These are phyloP conservation scores for Siniperca scherzeri DNA, from an alignment of 2,797 vertebrate genomes.

Conservation along the genomic window DNA sequence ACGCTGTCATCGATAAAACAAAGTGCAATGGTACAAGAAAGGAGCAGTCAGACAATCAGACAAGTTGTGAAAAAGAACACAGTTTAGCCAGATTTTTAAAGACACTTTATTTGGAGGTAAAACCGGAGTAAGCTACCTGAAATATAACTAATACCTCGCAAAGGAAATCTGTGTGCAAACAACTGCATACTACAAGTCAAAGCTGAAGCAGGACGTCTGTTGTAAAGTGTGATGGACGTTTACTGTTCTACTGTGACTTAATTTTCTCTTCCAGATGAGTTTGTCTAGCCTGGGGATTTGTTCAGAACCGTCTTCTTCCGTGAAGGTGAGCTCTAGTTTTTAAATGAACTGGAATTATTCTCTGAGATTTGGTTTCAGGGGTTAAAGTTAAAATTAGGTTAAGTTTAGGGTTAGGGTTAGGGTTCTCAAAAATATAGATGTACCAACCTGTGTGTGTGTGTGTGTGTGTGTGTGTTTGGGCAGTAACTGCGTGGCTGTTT, in stretches of 20 bases:
- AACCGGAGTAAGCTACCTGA: not conserved
- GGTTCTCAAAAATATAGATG: not conserved
- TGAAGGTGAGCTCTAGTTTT: too few species aligned
- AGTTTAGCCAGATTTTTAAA: not conserved
- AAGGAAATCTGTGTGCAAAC: not conserved
- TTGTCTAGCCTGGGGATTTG: not conserved
- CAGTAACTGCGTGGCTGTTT: conserved; percentile 25
- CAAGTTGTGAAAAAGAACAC: not conserved
- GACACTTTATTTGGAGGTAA: not conserved
- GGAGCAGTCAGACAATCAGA: not conserved
- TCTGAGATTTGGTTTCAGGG: not conserved
- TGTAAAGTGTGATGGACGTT: not conserved
- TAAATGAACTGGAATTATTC: not conserved
- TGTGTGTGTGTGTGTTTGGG: conserved; percentile 4
- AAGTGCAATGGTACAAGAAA: not conserved
- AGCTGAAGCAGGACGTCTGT: not conserved
- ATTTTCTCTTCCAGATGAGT: not conserved
- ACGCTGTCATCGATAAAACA: not conserved
- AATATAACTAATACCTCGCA: not conserved
- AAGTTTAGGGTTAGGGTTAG: not conserved
- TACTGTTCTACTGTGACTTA: not conserved
- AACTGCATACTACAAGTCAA: not conserved
- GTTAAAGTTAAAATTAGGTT: not conserved
- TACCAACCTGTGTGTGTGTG: not conserved
- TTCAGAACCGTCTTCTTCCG: too few species aligned